Evolutionary conservation across 2,113 vertebrate genomes (phyloP).

Genomic region (Chinchilla lanigera): DNA sequence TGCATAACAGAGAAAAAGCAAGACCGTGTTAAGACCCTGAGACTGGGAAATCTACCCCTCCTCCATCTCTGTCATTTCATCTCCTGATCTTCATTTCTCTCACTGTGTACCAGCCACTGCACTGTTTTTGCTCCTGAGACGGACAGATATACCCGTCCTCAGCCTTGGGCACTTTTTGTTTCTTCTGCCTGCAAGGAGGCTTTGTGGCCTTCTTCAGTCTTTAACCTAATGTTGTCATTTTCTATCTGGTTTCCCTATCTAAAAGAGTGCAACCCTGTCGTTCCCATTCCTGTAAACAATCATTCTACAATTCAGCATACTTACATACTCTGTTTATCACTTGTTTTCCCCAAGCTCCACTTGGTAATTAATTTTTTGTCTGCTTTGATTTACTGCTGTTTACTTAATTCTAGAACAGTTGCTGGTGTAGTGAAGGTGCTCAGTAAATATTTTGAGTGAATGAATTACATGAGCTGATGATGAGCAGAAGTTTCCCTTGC

Average conservation of each 20-base stretch:
- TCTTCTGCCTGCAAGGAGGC: background rate
- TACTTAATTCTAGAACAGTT: background rate
- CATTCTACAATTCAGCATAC: background rate
- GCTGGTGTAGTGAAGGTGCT: background rate
- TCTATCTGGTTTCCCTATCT: background rate
- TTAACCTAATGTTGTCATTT: background rate
- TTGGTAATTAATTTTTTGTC: background rate
- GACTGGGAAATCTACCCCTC: background rate
- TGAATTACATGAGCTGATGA: background rate
- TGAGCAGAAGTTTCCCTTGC: background rate
- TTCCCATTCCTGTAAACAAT: background rate
- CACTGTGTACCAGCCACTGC: background rate
- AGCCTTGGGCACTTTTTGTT: background rate
- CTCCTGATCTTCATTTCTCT: background rate
- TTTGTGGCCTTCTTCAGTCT: background rate
- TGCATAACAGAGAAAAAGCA: background rate
- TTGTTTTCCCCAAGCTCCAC: background rate
- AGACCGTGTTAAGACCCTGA: background rate
- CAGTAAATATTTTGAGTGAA: background rate
- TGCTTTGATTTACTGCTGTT: background rate
- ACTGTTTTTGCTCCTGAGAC: background rate
- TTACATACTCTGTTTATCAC: background rate
- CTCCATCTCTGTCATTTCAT: background rate
- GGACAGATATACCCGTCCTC: background rate
- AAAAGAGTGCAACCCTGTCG: background rate